phyloP scores from a whole-genome alignment of 1,140 invertebrate genomes.

The Drosophila albomicans region DNA sequence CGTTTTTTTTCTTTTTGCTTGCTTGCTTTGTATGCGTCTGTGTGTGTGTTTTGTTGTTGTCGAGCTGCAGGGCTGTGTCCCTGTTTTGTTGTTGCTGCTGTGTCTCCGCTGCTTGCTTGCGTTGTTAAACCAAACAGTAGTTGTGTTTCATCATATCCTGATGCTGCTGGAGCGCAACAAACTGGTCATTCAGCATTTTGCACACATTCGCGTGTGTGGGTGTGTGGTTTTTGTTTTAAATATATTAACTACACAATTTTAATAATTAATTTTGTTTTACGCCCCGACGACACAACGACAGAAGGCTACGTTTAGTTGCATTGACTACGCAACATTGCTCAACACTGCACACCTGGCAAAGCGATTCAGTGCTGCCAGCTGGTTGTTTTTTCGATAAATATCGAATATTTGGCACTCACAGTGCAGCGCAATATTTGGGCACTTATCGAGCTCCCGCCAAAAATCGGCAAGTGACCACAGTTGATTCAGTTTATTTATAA shows the following conservation, averaged over 20 bases:
- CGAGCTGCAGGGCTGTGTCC: constrained; percentile 36
- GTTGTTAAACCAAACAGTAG: constrained; percentile 5
- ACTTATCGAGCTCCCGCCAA: constrained; percentile 58
- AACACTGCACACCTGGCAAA: neutral
- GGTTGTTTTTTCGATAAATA: neutral
- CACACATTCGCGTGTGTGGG: constrained; percentile 12
- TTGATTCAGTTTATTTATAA: constrained; percentile 45
- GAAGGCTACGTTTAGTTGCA: constrained; percentile 47
- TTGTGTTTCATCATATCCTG: constrained; percentile 46
- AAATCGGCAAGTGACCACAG: constrained; percentile 23
- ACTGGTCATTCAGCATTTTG: constrained; percentile 56
- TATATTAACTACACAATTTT: constrained; percentile 61
- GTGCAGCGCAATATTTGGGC: neutral
- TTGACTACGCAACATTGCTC: constrained; percentile 30
- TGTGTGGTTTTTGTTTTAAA: neutral
- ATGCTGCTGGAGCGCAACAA: constrained; percentile 51
- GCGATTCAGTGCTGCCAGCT: constrained; percentile 2
- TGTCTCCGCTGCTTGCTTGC: neutral
- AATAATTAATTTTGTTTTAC: constrained; percentile 63
- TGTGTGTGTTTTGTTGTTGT: constrained; percentile 42
- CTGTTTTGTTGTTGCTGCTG: constrained; percentile 14
- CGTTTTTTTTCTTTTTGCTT: constrained; percentile 14
- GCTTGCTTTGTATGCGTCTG: neutral
- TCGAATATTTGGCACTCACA: constrained; percentile 20
- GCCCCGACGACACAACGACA: constrained; percentile 23